Percentiles rank a stretch among this genome's conserved stretches.
Conservation (phyloP, 2,113 vertebrate species). For the Camelus dromedarius region DNA sequence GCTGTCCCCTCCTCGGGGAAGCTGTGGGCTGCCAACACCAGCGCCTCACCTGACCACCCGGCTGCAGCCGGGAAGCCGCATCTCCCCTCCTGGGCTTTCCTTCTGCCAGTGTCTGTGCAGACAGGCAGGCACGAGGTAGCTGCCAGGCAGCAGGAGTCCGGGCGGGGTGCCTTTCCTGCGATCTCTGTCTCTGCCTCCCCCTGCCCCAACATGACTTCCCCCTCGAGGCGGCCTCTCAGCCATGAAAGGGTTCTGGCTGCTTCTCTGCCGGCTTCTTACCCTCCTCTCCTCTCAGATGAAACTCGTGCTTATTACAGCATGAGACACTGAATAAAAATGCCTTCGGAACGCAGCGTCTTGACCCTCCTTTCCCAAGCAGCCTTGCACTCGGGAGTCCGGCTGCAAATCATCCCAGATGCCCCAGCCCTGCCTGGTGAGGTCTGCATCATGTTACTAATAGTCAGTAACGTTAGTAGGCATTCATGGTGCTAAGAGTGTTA, state of each 20-base stretch:
- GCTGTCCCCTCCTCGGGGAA: background rate
- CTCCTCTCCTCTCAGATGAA: background rate
- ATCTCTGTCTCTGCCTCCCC: background rate
- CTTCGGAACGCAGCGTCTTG: background rate
- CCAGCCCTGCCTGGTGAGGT: background rate
- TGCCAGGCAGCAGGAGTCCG: background rate
- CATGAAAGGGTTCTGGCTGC: background rate
- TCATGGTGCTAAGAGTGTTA: background rate
- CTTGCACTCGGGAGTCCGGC: background rate
- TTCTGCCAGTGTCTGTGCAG: background rate
- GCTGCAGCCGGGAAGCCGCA: background rate
- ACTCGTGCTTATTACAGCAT: rapidly evolving
- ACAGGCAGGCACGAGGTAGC: background rate
- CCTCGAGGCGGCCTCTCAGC: background rate
- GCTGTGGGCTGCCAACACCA: background rate
- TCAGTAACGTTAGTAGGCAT: background rate
- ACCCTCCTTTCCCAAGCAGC: background rate
- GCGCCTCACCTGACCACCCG: rapidly evolving
- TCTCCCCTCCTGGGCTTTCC: background rate
- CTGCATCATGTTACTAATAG: background rate
- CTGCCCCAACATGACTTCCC: background rate
- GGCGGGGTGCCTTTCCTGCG: background rate
- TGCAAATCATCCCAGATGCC: background rate
- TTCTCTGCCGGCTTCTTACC: background rate
- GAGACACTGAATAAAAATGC: conserved; percentile 52